Conservation (phyloP, 2,888 invertebrate genomes). For the Erebia aethiops region DNA sequence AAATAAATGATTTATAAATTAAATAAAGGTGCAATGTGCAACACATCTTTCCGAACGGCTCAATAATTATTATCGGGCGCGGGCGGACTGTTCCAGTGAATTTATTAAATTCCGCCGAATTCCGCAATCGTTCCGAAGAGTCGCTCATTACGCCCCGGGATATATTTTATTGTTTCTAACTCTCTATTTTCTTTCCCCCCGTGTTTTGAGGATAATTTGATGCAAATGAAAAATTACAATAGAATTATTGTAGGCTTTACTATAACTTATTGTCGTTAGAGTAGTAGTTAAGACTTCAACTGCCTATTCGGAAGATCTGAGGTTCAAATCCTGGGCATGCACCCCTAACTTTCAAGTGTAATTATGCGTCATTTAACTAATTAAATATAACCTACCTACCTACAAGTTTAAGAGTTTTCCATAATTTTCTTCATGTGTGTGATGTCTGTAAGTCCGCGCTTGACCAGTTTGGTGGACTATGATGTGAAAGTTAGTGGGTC, state of each 20-base stretch:
- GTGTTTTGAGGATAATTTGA: conserved; percentile 21
- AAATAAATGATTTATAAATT: background rate
- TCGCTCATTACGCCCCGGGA: conserved; percentile 35
- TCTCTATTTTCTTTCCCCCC: conserved; percentile 28
- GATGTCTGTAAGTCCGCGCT: no score
- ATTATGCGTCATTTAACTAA: no score
- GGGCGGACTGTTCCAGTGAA: conserved; percentile 24
- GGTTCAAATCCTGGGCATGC: no score
- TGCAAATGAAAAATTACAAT: conserved; percentile 20
- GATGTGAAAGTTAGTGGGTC: no score
- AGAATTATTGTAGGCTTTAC: conserved; percentile 14
- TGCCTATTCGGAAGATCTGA: no score
- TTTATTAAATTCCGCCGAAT: conserved; percentile 32
- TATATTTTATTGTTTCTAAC: conserved; percentile 39
- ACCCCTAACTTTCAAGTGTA: no score
- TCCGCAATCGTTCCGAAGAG: conserved; percentile 27
- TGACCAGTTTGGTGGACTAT: no score
- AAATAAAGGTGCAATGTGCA: conserved; percentile 9
- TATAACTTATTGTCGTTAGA: background rate
- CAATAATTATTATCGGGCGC: conserved; percentile 35
- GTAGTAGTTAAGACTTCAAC: no score
- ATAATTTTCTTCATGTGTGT: no score
- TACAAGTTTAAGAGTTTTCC: no score
- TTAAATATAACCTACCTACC: no score
- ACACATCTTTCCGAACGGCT: conserved; percentile 7